Conservation (phyloP, 1,140 invertebrate species). For the Onthophagus taurus region DNA sequence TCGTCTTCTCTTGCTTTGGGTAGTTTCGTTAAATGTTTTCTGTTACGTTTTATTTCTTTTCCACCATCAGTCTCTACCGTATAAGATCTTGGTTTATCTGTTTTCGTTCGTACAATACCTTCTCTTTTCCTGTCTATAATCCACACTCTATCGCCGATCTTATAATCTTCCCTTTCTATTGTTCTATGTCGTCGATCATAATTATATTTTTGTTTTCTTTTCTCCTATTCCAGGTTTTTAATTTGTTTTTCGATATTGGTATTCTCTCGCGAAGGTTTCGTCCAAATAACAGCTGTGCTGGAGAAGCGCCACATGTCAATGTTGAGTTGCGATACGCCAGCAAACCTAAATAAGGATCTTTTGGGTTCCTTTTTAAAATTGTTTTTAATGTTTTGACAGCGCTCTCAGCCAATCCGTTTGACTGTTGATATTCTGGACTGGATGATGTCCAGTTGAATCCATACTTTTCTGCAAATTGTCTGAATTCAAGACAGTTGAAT, state of each 20-base stretch:
- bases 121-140: neutral
- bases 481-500: conserved; percentile 1
- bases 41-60: conserved; percentile 4
- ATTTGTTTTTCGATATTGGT: neutral
- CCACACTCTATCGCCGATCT: neutral
- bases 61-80: neutral
- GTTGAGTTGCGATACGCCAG: neutral
- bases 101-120: neutral
- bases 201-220: neutral
- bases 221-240: neutral
- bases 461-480: conserved; percentile 12
- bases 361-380: neutral
- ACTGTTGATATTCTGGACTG: conserved; percentile 6
- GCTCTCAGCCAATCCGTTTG: neutral
- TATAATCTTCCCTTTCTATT: neutral
- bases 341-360: neutral
- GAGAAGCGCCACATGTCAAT: neutral
- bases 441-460: conserved; percentile 6
- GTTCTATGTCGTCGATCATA: neutral
- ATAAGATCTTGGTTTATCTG: neutral
- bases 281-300: neutral
- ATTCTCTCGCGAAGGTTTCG: neutral
- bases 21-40: neutral
- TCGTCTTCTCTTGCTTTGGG: too few species aligned
- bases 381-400: too few species aligned